Evolutionary conservation across 2,113 vertebrate species (phyloP).

Genomic region (Nycticorax nycticorax): DNA sequence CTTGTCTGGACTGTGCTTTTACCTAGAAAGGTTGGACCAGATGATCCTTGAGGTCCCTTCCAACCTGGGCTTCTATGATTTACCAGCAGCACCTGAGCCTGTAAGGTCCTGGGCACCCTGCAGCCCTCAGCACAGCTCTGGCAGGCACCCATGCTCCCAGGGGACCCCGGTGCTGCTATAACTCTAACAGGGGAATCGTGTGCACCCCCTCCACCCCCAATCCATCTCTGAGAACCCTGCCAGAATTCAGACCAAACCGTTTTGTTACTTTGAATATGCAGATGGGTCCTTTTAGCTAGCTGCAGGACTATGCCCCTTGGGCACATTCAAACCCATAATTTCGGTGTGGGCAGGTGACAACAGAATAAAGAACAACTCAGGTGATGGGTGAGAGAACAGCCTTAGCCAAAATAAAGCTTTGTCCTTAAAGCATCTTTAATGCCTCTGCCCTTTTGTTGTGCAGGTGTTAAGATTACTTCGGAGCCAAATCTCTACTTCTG

Average conservation of each 20-base stretch:
- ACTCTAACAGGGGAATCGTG: neutral
- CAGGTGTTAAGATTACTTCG: slow-evolving; percentile 23
- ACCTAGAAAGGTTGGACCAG: too few species aligned
- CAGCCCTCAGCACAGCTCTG: neutral
- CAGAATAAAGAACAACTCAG: neutral
- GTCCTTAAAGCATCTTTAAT: slow-evolving; percentile 36
- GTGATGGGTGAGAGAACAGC: neutral
- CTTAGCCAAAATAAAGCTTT: neutral
- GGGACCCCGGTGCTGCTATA: neutral
- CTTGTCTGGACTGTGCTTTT: too few species aligned
- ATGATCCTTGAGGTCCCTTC: too few species aligned
- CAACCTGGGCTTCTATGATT: too few species aligned
- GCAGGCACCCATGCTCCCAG: rapidly evolving
- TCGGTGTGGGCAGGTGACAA: slow-evolving; percentile 3
- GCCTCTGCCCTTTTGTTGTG: slow-evolving; percentile 2
- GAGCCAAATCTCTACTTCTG: slow-evolving; percentile 14
- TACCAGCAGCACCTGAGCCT: neutral
- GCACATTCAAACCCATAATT: neutral
- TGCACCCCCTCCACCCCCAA: too few species aligned
- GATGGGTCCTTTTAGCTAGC: neutral
- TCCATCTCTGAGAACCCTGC: neutral
- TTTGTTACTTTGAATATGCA: neutral
- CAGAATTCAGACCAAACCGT: neutral
- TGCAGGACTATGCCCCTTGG: neutral
- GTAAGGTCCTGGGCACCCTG: neutral